Base-by-base conservation (phyloP, 2,888 invertebrate genomes). In the Seira musarum region DNA sequence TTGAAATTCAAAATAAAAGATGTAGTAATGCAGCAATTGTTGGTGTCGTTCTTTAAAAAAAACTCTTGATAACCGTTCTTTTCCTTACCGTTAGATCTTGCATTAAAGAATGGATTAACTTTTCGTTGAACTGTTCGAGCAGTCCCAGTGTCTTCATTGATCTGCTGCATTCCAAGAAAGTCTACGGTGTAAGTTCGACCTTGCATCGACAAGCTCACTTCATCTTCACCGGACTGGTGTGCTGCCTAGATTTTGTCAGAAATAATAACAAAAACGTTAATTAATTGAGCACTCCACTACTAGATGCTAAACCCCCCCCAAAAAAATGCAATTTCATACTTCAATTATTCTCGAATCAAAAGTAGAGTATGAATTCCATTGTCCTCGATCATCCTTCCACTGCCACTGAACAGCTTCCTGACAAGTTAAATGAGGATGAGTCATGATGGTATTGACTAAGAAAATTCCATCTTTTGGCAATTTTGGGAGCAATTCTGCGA, bases 81-180 rank as follows among this genome's bases (percentile, higher is more conserved):
- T 5, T 25, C 19, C 68, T 72, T 79, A 81, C 85, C 84, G 68
- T 68, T 71, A 13, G 83, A 70, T 21, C 81, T 79, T n/a, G 85
- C 77, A 67, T 82, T 85, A 61, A 84, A 87, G 68, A 85, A 83
- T 10, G 85, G 84, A 79, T 87, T 87, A 1, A 87, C 91, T 87
- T 93, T 92, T 61, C 96, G 93, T 89, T 97, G 97, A 83, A 99
- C 96, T 57, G 96, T 94, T 64, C 98, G 91, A 46, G 97, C 94
- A 30, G 96, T 97, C 82, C 98, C 98, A 0, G 97, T 96, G 89
- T 98, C 98, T 91, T 99, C 98, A 89, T 98, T 99, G 85, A 98
- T 96, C 91, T 99, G 98, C 89, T 97, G 97, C 97, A 98, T 97
- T 87, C 96, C 94, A 88, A 96, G 94, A 88, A 99, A 95, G 91